A percentile compares a stretch with the other conserved stretches of the same genome.
These are phyloP conservation scores for Philaethria dido DNA, from an alignment of 2,888 invertebrate species.

Conservation along the genomic window DNA sequence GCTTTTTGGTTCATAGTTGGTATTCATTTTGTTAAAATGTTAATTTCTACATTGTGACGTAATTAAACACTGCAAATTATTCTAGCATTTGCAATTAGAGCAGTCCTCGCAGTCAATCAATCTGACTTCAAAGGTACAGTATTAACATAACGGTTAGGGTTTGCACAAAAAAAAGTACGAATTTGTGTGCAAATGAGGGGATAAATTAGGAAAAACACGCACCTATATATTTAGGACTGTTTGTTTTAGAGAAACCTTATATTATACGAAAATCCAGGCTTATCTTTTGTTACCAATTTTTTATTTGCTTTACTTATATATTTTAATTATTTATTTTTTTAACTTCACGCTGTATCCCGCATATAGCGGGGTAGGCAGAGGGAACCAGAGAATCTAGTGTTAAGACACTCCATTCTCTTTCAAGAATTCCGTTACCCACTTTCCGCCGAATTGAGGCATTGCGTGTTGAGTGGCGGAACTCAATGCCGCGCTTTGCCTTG, in stretches of 20 bases:
- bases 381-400: too few relatives aligned
- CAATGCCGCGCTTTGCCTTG: too few relatives aligned
- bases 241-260: neutral
- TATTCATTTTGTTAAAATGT: too few relatives aligned
- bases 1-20: too few relatives aligned
- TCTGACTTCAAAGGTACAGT: conserved; percentile 2
- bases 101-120: conserved; percentile 16
- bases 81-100: conserved; percentile 5
- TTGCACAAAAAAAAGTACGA: neutral
- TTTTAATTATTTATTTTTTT: neutral
- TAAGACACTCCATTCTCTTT: too few relatives aligned
- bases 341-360: neutral
- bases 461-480: too few relatives aligned
- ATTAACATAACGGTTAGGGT: neutral
- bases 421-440: too few relatives aligned
- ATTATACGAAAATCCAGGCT: too few relatives aligned
- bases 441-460: too few relatives aligned
- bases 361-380: too few relatives aligned
- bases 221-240: neutral
- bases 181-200: neutral
- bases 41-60: neutral
- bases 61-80: conserved; percentile 15
- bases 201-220: neutral
- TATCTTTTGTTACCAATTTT: too few relatives aligned
- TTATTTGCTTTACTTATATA: too few relatives aligned